Conservation (phyloP, 2,888 invertebrate genomes). For the Apamea monoglypha region DNA sequence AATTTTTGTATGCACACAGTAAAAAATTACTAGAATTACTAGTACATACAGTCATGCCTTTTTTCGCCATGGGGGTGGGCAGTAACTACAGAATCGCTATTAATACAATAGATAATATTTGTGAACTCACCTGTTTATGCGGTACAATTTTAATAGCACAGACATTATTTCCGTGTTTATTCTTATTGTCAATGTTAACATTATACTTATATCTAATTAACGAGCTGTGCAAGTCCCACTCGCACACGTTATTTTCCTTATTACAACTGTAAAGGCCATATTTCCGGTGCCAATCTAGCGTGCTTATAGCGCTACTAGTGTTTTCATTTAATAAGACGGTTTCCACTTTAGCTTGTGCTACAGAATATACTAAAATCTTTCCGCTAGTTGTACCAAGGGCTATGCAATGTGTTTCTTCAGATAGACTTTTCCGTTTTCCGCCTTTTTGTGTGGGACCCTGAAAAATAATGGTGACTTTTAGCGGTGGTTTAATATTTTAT, state of each 20-base stretch:
- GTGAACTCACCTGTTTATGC: constrained; percentile 83
- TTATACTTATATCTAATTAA: constrained; percentile 88
- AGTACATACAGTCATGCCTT: neutral
- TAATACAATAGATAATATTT: neutral
- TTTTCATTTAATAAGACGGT: constrained; percentile 86
- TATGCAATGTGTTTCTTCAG: constrained; percentile 87
- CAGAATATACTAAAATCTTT: constrained; percentile 93
- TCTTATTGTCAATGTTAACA: constrained; percentile 92
- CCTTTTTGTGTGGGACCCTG: constrained; percentile 64
- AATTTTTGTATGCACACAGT: neutral
- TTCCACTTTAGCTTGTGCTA: constrained; percentile 92
- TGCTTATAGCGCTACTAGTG: constrained; percentile 78
- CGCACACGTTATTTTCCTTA: constrained; percentile 88
- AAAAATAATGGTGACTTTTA: neutral
- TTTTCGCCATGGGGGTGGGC: neutral
- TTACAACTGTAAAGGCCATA: constrained; percentile 89
- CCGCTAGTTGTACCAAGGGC: constrained; percentile 94
- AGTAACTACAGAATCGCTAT: neutral
- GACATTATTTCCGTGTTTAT: constrained; percentile 88
- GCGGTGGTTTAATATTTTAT: neutral
- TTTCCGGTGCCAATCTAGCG: constrained; percentile 90
- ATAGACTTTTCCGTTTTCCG: constrained; percentile 75
- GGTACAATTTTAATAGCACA: constrained; percentile 91
- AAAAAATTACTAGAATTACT: neutral
- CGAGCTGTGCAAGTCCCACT: constrained; percentile 89